Evolutionary conservation across 2,797 vertebrate species (phyloP).

Genomic region (Sarcophilus harrisii): DNA sequence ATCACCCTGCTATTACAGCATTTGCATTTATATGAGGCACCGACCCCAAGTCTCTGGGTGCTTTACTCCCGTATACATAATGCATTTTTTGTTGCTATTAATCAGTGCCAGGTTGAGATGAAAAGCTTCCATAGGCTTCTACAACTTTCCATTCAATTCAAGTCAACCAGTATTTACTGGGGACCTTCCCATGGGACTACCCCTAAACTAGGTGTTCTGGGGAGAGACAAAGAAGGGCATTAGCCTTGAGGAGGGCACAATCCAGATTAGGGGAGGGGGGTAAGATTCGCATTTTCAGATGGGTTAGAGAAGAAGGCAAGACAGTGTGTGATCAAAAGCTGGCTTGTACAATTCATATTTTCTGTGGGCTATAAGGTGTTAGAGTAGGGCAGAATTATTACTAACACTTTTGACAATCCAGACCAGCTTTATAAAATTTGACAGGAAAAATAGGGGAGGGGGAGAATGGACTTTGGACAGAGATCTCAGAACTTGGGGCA

Average conservation of each 20-base stretch:
- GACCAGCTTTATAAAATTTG: neutral
- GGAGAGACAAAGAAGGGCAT: neutral
- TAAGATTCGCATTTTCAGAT: neutral
- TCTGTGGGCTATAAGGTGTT: neutral
- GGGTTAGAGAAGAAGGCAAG: neutral
- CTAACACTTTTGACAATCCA: neutral
- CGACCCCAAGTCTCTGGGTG: slow-evolving; percentile 79
- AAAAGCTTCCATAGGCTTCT: slow-evolving; percentile 76
- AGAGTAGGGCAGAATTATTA: neutral
- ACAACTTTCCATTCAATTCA: slow-evolving; percentile 75
- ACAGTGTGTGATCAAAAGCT: neutral
- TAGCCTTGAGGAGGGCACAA: neutral
- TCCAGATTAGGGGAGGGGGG: neutral
- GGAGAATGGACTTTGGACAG: neutral
- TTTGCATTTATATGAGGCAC: slow-evolving; percentile 82
- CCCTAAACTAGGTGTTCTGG: neutral
- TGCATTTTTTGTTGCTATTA: slow-evolving; percentile 82
- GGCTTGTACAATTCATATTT: neutral
- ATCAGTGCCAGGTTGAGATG: slow-evolving; percentile 76
- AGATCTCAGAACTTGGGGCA: neutral
- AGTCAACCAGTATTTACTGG: slow-evolving; percentile 50
- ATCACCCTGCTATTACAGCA: slow-evolving; percentile 68
- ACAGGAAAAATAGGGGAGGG: neutral
- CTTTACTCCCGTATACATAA: slow-evolving; percentile 80
- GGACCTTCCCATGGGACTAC: neutral